phyloP scores from a whole-genome alignment of 2,888 invertebrate genomes.

The Drosophila aldrichi region DNA sequence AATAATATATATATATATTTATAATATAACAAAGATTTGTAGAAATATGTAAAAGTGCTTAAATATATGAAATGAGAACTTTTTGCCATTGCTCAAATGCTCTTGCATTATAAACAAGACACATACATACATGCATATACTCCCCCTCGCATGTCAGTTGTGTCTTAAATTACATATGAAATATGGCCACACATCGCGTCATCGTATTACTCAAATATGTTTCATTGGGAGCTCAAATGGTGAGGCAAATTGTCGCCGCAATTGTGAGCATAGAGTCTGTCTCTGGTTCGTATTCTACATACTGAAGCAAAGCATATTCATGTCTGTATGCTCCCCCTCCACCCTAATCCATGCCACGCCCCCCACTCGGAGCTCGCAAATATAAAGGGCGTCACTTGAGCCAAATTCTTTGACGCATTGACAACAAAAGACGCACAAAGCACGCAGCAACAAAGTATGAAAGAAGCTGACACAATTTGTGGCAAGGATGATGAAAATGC shows the following conservation, averaged over 20 bases:
- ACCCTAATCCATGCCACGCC: background rate
- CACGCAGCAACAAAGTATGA: slow-evolving; percentile 24
- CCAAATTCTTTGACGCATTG: slow-evolving; percentile 76
- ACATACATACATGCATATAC: background rate
- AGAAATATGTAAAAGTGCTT: background rate
- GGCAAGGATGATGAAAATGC: slow-evolving; percentile 45
- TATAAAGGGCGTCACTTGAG: slow-evolving; percentile 64
- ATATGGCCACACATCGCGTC: background rate
- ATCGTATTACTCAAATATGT: background rate
- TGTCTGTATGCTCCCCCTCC: background rate
- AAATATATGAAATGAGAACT: background rate
- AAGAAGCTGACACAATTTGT: slow-evolving; percentile 68
- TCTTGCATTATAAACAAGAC: too few species aligned
- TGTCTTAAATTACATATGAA: background rate
- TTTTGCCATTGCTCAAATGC: too few species aligned
- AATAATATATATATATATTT: too few species aligned
- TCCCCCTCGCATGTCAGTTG: background rate
- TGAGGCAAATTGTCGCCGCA: slow-evolving; percentile 3
- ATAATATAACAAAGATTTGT: too few species aligned
- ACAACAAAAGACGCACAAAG: slow-evolving; percentile 62
- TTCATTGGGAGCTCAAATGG: slow-evolving; percentile 3
- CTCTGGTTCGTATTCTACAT: background rate
- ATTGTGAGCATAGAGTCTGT: background rate
- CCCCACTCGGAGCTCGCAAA: background rate
- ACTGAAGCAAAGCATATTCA: background rate